Conservation (phyloP, 1,140 invertebrate genomes). For the Zaprionus tsacasi region DNA sequence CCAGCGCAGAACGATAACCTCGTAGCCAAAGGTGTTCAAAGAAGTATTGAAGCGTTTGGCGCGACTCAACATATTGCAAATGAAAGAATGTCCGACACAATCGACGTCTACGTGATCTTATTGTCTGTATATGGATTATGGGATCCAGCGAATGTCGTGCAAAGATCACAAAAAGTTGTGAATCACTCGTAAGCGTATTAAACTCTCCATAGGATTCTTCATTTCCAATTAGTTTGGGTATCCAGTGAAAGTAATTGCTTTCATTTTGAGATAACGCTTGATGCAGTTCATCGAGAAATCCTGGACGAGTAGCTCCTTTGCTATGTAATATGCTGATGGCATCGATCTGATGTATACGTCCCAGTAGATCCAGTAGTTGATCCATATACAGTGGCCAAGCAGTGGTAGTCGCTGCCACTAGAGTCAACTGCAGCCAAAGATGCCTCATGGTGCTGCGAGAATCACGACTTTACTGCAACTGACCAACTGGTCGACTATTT, state of each 20-base stretch:
- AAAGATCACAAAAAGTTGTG: constrained; percentile 56
- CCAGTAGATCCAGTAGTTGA: constrained; percentile 48
- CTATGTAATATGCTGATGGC: constrained; percentile 50
- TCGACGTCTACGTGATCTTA: constrained; percentile 45
- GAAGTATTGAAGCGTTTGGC: constrained; percentile 1
- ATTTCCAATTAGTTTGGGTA: constrained; percentile 51
- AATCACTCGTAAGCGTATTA: constrained; percentile 28
- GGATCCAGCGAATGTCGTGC: constrained; percentile 46
- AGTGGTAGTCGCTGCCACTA: not conserved
- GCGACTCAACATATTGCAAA: not conserved
- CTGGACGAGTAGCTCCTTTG: constrained; percentile 14
- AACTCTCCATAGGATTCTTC: constrained; percentile 13
- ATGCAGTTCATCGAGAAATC: constrained; percentile 43
- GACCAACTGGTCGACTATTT: not conserved
- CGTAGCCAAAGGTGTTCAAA: constrained; percentile 53
- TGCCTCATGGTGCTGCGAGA: constrained; percentile 38
- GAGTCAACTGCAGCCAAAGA: constrained; percentile 16
- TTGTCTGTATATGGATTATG: constrained; percentile 41
- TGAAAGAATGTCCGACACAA: constrained; percentile 50
- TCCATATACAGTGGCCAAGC: constrained; percentile 32
- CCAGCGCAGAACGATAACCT: constrained; percentile 58
- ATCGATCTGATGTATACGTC: constrained; percentile 30
- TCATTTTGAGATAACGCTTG: constrained; percentile 10
- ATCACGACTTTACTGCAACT: constrained; percentile 9
- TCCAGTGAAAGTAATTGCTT: constrained; percentile 42